Percentiles rank a stretch among this genome's conserved stretches.
phyloP scores from a whole-genome alignment of 2,888 invertebrate species.

The Agrotis clavis region DNA sequence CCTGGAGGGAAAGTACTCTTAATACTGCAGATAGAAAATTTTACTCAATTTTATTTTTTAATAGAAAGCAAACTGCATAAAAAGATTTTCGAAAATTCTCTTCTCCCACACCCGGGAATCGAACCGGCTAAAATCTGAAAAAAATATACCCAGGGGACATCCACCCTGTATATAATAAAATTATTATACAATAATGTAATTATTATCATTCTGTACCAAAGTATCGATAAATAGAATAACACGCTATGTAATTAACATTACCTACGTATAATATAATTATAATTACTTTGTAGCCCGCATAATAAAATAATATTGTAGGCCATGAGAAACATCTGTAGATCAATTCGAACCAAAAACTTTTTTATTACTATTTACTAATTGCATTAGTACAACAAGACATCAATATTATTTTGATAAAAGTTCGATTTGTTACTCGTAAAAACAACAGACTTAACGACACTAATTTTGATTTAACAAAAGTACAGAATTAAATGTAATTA shows the following conservation, averaged over 20 bases:
- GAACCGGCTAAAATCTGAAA: no score
- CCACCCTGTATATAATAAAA: no score
- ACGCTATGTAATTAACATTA: background rate
- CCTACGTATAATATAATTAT: background rate
- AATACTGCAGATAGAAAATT: no score
- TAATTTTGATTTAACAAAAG: background rate
- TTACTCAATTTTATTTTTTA: no score
- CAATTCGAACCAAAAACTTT: background rate
- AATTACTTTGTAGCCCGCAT: background rate
- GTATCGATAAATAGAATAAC: background rate
- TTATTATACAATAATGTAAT: background rate
- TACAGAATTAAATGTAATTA: background rate
- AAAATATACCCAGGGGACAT: no score
- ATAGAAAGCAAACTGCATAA: no score
- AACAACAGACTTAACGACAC: no score
- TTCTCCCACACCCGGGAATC: no score
- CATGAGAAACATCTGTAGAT: background rate
- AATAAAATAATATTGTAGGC: constrained; percentile 1
- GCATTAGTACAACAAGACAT: background rate
- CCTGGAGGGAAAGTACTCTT: no score
- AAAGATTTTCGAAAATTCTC: no score
- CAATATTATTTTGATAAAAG: background rate
- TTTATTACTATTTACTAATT: background rate
- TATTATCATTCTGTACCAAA: background rate
- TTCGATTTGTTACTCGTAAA: constrained; percentile 8